Conservation (phyloP, 2,888 invertebrate genomes). For the Nysson spinosus region DNA sequence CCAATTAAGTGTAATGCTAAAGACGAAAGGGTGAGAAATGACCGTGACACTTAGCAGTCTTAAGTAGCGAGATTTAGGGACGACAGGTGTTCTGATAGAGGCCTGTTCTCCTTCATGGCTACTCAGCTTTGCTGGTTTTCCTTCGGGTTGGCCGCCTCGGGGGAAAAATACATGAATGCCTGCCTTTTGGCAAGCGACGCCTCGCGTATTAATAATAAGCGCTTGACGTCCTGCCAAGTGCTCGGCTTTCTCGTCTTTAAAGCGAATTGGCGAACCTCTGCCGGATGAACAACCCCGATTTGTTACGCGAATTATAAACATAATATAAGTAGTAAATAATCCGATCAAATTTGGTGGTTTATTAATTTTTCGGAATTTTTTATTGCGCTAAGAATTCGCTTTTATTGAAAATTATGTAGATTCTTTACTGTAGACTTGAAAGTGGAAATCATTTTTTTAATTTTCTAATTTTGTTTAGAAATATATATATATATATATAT, state of each 20-base stretch:
- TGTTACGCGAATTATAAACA: background rate
- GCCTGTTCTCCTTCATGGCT: slow-evolving; percentile 22
- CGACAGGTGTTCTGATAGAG: slow-evolving; percentile 72
- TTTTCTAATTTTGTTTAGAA: too few species aligned
- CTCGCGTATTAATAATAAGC: slow-evolving; percentile 67
- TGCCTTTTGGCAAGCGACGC: slow-evolving; percentile 63
- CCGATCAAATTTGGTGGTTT: too few species aligned
- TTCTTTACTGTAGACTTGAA: too few species aligned
- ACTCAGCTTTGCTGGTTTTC: slow-evolving; percentile 27
- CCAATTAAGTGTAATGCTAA: slow-evolving; percentile 73
- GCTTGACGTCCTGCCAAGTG: slow-evolving; percentile 62
- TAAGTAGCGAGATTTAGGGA: slow-evolving; percentile 75
- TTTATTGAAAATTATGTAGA: too few species aligned
- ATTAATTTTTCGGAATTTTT: too few species aligned
- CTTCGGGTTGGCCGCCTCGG: slow-evolving; percentile 10
- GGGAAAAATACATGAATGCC: slow-evolving; percentile 60
- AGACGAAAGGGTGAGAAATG: slow-evolving; percentile 57
- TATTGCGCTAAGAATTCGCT: too few species aligned
- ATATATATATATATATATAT: too few species aligned
- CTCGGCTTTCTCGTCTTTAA: slow-evolving; percentile 21
- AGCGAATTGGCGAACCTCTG: slow-evolving; percentile 17
- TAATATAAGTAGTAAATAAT: too few species aligned
- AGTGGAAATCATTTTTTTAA: too few species aligned
- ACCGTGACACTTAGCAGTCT: slow-evolving; percentile 66
- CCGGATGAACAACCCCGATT: slow-evolving; percentile 37